Evolutionary conservation across 1,140 invertebrate genomes (phyloP).

Genomic region (Nasonia vitripennis): DNA sequence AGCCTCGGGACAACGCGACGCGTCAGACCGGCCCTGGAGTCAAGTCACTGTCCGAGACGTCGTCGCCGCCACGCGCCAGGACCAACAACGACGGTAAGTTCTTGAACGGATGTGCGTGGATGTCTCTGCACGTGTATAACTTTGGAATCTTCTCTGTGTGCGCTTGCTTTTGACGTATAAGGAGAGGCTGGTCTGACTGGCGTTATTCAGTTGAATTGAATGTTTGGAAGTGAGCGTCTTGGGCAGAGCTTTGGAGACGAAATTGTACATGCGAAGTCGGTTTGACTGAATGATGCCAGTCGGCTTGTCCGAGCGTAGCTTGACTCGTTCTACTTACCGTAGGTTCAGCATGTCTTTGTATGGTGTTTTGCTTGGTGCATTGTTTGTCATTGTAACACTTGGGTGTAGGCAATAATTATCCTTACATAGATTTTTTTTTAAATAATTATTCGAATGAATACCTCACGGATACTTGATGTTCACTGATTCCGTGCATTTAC

Average conservation of each 20-base stretch:
- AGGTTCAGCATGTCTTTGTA: neutral
- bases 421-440: no score
- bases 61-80: constrained; percentile 67
- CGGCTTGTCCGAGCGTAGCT: neutral
- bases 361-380: neutral
- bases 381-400: no score
- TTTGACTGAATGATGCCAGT: neutral
- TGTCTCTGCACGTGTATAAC: neutral
- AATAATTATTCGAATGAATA: no score
- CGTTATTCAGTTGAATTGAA: neutral
- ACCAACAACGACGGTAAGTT: constrained; percentile 71
- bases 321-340: neutral
- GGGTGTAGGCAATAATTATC: no score
- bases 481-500: no score
- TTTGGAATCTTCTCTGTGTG: neutral
- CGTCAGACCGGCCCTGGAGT: constrained; percentile 38
- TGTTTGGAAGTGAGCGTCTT: no score
- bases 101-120: neutral
- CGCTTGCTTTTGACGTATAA: neutral
- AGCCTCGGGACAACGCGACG: constrained; percentile 69
- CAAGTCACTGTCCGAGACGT: constrained; percentile 68
- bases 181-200: neutral
- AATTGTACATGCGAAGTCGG: neutral
- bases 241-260: neutral
- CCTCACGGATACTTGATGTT: no score